phyloP scores from a whole-genome alignment of 2,888 invertebrate species.

The Phania funesta region DNA sequence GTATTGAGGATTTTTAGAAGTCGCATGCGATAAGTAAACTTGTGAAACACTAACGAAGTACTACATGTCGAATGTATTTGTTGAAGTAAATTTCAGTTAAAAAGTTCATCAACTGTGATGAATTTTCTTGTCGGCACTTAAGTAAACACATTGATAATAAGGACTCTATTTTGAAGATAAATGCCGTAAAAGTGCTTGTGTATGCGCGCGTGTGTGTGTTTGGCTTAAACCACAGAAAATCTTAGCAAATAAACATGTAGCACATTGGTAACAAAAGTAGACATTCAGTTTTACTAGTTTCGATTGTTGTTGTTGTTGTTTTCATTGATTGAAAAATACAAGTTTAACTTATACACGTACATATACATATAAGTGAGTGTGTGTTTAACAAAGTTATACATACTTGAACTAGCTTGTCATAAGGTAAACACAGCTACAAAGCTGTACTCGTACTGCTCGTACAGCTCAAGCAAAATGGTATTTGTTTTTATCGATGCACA shows the following conservation, averaged over 20 bases:
- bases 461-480: neutral
- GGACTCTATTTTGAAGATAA: neutral
- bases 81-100: conserved; percentile 34
- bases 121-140: conserved; percentile 50
- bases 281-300: conserved; percentile 1
- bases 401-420: neutral
- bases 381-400: neutral
- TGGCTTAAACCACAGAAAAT: conserved; percentile 28
- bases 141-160: conserved; percentile 43
- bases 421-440: neutral
- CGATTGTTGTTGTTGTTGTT: neutral
- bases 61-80: neutral
- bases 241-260: conserved; percentile 36
- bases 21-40: too few species aligned
- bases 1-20: neutral
- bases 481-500: neutral
- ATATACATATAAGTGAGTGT: neutral
- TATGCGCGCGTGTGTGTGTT: neutral
- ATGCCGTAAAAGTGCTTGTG: neutral
- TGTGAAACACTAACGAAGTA: neutral
- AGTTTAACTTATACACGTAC: neutral
- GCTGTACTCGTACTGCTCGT: too few species aligned
- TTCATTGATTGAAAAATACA: conserved; percentile 7
- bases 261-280: conserved; percentile 1
- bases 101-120: conserved; percentile 50